phyloP scores from a whole-genome alignment of 2,888 invertebrate genomes.

The Plagodis pulveraria region DNA sequence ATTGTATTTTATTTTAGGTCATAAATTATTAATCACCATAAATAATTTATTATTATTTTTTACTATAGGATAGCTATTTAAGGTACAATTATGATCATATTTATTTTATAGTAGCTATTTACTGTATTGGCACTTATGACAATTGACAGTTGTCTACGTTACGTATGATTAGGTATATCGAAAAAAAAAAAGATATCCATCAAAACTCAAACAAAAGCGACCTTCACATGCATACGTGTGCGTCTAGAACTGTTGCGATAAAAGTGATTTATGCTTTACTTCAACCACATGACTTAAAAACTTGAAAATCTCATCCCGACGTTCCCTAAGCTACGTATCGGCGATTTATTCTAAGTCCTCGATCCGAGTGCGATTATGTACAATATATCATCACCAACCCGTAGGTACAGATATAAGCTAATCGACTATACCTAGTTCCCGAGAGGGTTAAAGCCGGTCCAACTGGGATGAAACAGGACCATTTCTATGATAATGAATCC shows the following conservation, averaged over 20 bases:
- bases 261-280: constrained; percentile 34
- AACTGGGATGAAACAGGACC: constrained; percentile 20
- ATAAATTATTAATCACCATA: too few relatives aligned
- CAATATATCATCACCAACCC: constrained; percentile 9
- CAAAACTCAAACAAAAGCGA: constrained; percentile 4
- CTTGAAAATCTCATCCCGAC: constrained; percentile 8
- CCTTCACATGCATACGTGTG: neutral
- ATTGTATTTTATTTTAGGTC: too few relatives aligned
- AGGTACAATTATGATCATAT: too few relatives aligned
- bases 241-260: constrained; percentile 29
- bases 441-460: constrained; percentile 11
- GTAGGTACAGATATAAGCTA: constrained; percentile 23
- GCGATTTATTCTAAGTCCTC: neutral
- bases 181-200: too few relatives aligned
- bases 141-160: neutral
- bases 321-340: neutral
- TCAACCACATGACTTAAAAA: constrained; percentile 11
- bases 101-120: too few relatives aligned
- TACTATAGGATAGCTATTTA: too few relatives aligned
- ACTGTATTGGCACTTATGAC: too few relatives aligned
- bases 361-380: constrained; percentile 17
- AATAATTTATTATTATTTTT: too few relatives aligned
- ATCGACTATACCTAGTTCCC: constrained; percentile 26
- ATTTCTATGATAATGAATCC: constrained; percentile 30
- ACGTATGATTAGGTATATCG: too few relatives aligned